phyloP scores from a whole-genome alignment of 2,797 vertebrate genomes.

The Hypotaenidia okinawae region DNA sequence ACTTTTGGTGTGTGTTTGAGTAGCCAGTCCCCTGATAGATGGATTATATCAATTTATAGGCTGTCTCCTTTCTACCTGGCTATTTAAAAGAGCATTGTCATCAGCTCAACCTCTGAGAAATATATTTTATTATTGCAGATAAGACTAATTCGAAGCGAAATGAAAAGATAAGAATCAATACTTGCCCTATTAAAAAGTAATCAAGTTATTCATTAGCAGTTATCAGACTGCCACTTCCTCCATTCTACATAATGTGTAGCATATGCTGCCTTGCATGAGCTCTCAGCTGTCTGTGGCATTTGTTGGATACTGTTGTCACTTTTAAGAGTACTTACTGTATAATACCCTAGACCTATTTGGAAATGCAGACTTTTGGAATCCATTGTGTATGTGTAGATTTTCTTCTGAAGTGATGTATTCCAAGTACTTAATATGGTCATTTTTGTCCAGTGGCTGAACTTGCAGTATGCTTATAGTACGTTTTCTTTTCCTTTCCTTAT shows the following conservation, averaged over 20 bases:
- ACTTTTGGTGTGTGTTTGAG: not conserved
- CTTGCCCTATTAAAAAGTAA: not conserved
- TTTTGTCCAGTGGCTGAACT: not conserved
- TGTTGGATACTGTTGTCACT: not conserved
- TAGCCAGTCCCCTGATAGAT: not conserved
- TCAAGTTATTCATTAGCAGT: not conserved
- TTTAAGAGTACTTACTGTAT: not conserved
- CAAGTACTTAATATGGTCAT: not conserved
- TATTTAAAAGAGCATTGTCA: not conserved
- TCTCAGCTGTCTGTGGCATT: not conserved
- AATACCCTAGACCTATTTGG: not conserved
- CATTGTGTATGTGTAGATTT: not conserved
- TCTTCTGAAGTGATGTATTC: not conserved
- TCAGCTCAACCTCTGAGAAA: not conserved
- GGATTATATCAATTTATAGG: not conserved
- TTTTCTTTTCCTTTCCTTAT: not conserved
- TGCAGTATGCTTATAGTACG: rapidly evolving
- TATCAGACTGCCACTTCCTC: not conserved
- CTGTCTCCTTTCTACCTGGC: not conserved
- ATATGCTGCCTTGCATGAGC: no score
- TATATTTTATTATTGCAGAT: not conserved
- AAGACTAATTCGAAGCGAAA: not conserved
- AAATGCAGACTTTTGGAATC: not conserved
- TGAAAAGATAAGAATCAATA: not conserved
- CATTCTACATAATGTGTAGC: no score